These are phyloP conservation scores for Martes martes DNA, from an alignment of 2,113 vertebrate species.

Conservation along the genomic window DNA sequence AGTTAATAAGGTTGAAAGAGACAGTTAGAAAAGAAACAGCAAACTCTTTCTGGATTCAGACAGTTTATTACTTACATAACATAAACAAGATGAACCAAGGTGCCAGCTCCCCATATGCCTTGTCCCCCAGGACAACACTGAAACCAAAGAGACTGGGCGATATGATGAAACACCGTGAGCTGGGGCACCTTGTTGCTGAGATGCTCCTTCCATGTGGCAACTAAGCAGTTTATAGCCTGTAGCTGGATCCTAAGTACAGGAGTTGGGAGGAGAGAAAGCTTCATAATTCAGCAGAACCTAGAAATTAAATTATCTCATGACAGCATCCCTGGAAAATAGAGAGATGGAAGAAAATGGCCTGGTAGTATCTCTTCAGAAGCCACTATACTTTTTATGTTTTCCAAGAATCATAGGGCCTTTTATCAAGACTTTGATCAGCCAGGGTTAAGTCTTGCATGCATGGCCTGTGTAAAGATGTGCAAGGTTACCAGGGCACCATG, in stretches of 20 bases:
- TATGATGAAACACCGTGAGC: background rate
- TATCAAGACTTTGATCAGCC: background rate
- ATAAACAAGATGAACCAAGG: background rate
- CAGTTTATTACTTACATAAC: background rate
- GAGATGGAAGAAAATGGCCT: background rate
- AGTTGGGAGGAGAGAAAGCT: background rate
- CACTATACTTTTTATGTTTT: background rate
- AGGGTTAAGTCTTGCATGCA: background rate
- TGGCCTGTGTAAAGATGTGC: background rate
- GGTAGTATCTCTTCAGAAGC: background rate
- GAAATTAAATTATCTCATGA: background rate
- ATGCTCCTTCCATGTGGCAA: background rate
- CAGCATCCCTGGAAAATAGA: background rate
- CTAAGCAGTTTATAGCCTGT: background rate
- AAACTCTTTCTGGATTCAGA: background rate
- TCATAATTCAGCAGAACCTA: background rate
- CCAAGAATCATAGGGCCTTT: background rate
- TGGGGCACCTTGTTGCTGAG: background rate
- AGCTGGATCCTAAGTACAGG: accelerated
- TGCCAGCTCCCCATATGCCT: background rate
- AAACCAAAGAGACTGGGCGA: background rate
- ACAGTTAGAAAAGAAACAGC: background rate
- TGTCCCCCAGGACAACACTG: background rate
- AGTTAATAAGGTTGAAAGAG: background rate
- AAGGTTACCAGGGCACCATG: background rate